These are phyloP conservation scores for Chironomus riparius DNA, from an alignment of 2,888 invertebrate species.

Conservation along the genomic window DNA sequence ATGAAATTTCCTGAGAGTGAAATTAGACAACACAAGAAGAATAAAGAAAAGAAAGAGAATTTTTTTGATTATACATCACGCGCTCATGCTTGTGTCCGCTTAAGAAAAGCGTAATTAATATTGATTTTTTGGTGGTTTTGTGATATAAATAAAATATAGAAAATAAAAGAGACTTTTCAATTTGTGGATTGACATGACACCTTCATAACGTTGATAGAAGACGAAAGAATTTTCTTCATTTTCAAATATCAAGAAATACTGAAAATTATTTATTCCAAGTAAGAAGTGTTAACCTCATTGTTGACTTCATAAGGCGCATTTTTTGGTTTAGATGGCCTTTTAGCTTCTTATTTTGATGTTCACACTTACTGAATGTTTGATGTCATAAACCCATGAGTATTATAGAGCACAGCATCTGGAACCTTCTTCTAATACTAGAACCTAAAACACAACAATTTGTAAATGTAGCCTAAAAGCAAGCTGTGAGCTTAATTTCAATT, in stretches of 20 bases:
- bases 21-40: neutral
- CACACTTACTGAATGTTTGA: no score
- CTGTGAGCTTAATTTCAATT: no score
- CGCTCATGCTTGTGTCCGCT: neutral
- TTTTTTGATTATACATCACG: neutral
- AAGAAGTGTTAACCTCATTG: neutral
- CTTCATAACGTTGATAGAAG: conserved; percentile 10
- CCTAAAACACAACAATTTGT: no score
- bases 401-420: no score
- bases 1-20: conserved; percentile 23
- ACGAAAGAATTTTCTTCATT: neutral
- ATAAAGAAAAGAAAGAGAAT: neutral
- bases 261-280: neutral
- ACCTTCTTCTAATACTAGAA: no score
- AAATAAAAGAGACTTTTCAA: neutral
- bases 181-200: conserved; percentile 5
- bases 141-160: conserved; percentile 1
- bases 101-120: conserved; percentile 3
- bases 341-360: no score
- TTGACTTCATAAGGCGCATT: no score
- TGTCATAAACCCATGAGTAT: no score
- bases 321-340: no score
- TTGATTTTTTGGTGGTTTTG: neutral
- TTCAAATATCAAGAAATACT: neutral
- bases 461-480: no score